Percentiles rank a stretch among this genome's conserved stretches.
These are phyloP conservation scores for Thermophis baileyi DNA, from an alignment of 2,113 vertebrate species.

Conservation along the genomic window DNA sequence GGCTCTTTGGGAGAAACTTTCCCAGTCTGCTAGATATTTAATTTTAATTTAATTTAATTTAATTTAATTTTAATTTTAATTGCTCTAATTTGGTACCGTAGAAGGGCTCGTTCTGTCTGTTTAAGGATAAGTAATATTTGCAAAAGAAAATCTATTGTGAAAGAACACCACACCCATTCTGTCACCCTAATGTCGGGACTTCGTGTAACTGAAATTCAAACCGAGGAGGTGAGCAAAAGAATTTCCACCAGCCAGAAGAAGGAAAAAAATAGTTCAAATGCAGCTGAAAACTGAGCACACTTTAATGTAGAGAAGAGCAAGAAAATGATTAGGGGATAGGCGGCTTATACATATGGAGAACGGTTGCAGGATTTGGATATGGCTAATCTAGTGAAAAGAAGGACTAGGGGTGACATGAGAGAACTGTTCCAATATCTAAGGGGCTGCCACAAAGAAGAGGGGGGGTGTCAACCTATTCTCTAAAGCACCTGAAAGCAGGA, in stretches of 20 bases:
- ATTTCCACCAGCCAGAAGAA: background rate
- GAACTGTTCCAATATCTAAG: too few species aligned
- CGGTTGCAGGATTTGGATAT: background rate
- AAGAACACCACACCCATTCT: background rate
- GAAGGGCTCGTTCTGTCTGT: background rate
- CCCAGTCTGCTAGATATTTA: background rate
- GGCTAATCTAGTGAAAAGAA: too few species aligned
- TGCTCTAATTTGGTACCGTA: background rate
- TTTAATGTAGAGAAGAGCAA: background rate
- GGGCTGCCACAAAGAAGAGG: too few species aligned
- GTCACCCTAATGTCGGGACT: background rate
- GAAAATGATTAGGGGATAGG: background rate
- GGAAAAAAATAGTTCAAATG: background rate
- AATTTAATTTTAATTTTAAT: background rate
- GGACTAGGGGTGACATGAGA: too few species aligned
- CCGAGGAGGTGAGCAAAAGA: background rate
- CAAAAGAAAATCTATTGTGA: background rate
- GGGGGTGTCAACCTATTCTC: too few species aligned
- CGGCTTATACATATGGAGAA: background rate
- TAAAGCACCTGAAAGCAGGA: too few species aligned
- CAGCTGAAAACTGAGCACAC: background rate
- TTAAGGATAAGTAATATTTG: slow-evolving; percentile 7
- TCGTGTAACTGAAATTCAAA: background rate
- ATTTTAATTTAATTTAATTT: too few species aligned
- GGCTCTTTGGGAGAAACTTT: background rate